Conservation (phyloP, 2,113 vertebrate species). For the Triplophysa dalaica region DNA sequence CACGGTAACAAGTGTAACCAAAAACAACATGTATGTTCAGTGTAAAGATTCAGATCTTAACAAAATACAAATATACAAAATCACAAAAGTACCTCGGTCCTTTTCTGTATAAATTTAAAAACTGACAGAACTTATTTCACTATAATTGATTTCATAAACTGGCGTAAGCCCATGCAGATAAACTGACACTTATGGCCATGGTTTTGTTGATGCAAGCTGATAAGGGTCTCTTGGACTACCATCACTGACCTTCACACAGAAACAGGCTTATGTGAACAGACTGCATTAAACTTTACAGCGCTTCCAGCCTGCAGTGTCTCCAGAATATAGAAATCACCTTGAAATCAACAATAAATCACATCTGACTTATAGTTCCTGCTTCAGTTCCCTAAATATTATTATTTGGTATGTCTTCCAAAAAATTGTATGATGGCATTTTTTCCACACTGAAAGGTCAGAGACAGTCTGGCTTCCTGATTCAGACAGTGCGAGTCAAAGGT, state of each 20-base stretch:
- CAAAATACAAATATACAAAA: too few relatives aligned
- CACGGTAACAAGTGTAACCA: too few relatives aligned
- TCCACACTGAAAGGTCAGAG: constrained; percentile 30
- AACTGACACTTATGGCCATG: neutral
- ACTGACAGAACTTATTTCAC: neutral
- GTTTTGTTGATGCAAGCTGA: neutral
- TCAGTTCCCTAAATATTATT: neutral
- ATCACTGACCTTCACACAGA: constrained; percentile 11
- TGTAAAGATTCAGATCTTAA: too few relatives aligned
- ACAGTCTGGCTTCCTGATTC: constrained; percentile 6
- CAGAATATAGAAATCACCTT: constrained; percentile 1
- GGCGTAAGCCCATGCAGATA: neutral
- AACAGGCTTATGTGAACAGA: neutral
- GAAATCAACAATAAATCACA: constrained; percentile 18
- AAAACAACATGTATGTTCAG: too few relatives aligned
- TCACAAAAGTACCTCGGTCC: too few relatives aligned
- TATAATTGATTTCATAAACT: neutral
- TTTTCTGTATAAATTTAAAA: neutral
- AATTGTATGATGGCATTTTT: neutral
- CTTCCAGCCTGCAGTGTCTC: constrained; percentile 1
- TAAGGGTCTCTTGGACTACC: neutral
- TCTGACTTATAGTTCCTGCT: constrained; percentile 11
- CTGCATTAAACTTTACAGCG: constrained; percentile 1
- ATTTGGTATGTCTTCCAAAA: neutral
- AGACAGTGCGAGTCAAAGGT: constrained; percentile 2